These are phyloP conservation scores for Chloropsis cyanopogon DNA, from an alignment of 2,113 vertebrate genomes.

Conservation along the genomic window DNA sequence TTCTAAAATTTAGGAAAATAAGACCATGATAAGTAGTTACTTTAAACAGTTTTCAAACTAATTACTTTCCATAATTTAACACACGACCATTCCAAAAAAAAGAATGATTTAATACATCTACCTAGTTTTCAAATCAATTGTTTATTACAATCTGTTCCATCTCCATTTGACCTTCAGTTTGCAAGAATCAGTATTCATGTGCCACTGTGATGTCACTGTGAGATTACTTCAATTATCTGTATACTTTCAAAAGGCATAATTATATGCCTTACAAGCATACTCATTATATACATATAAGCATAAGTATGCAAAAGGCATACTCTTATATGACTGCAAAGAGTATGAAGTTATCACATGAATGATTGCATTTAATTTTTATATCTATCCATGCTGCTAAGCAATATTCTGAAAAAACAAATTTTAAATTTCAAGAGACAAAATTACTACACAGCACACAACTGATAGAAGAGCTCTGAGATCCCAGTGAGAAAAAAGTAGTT, in stretches of 20 bases:
- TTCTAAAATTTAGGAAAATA: neutral
- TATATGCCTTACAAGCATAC: neutral
- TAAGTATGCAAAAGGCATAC: neutral
- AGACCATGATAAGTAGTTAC: neutral
- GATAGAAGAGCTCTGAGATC: neutral
- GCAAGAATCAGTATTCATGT: neutral
- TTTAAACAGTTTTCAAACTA: neutral
- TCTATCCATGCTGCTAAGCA: neutral
- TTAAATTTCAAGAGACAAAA: neutral
- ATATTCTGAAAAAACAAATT: neutral
- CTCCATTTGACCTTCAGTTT: neutral
- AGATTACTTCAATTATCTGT: neutral
- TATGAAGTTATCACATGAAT: neutral
- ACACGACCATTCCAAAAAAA: neutral
- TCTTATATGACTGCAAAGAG: neutral
- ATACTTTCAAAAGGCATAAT: neutral
- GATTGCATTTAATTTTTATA: neutral
- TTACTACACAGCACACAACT: neutral
- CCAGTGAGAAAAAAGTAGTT: neutral
- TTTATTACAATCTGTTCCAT: neutral
- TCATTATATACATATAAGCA: neutral
- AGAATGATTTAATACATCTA: neutral
- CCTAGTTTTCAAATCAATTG: neutral
- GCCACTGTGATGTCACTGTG: neutral
- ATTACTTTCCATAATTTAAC: neutral